Evolutionary conservation across 2,797 vertebrate species (phyloP).

Genomic region (Mastacembelus armatus): DNA sequence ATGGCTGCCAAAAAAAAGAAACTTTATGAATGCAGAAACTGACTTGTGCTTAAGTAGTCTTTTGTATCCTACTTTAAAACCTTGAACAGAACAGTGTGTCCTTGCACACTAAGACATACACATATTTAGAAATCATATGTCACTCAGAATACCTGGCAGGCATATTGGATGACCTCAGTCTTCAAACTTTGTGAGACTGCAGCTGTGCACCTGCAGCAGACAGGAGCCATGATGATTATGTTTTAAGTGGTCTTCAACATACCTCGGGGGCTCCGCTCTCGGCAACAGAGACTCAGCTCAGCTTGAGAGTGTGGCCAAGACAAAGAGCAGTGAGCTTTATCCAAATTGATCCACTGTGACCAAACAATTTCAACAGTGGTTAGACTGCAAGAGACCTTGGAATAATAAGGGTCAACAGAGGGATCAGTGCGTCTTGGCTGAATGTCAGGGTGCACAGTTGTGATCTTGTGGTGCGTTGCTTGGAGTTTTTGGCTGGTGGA

Average conservation of each 20-base stretch:
- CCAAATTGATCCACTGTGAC: conserved; percentile 57
- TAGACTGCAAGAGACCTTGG: conserved; percentile 14
- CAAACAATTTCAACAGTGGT: conserved; percentile 55
- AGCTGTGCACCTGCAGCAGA: conserved; percentile 71
- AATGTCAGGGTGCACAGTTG: conserved; percentile 68
- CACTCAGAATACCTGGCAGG: conserved; percentile 57
- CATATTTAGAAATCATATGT: conserved; percentile 1
- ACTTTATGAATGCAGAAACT: no score
- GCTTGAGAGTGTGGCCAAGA: conserved; percentile 24
- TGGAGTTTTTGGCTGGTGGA: conserved; percentile 70
- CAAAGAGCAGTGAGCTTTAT: conserved; percentile 45
- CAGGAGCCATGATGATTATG: conserved; percentile 38
- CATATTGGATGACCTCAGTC: conserved; percentile 71
- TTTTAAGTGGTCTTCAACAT: conserved; percentile 20
- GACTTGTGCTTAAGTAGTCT: no score
- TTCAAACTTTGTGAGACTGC: conserved; percentile 67
- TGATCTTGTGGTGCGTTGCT: conserved; percentile 64
- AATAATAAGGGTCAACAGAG: conserved; percentile 37
- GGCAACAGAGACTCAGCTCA: conserved; percentile 8
- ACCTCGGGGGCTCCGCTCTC: conserved; percentile 25
- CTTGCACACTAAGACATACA: background rate
- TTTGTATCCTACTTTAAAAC: background rate
- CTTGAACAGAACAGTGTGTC: no score
- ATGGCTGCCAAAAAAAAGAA: conserved; percentile 35
- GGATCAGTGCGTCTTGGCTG: conserved; percentile 53